Base-by-base conservation (phyloP, 2,113 vertebrate genomes). In the Calonectris borealis region DNA sequence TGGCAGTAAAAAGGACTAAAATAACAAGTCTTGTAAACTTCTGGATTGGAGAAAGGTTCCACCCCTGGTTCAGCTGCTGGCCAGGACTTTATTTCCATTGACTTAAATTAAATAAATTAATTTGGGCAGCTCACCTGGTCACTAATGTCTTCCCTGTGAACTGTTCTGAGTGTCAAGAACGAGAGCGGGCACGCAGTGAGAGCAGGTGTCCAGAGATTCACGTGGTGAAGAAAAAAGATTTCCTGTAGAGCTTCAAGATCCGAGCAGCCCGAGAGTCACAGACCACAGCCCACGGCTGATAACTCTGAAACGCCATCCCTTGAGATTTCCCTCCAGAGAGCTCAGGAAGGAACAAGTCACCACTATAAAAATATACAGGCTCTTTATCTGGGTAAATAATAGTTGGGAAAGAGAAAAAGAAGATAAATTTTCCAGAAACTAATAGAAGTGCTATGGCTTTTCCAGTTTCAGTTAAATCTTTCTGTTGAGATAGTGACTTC, bases 131-230 rank as follows among this genome's bases (percentile, higher is more conserved):
- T 83, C 80, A 57, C 42, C 72, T 86, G 72, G 32, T 29, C 77
- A n/a, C 29, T 75, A 7, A 48, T 38, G 57, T 38, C 58, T 80
- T 32, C 19, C 32, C 61, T 38, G 32, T 25, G 52, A 29, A 9
- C 29, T 60, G 57, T 19, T 51, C 72, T 16, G 36, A 27, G 49
- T 13, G 44, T 10, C 40, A 69, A 16, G 32, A 48, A 32, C 1
- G 22, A 16, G 42, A 79, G 54, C 5, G 5, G 36, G 19, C 25
- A 27, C 0, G 0, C 20, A 13, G 25, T 9, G 29, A 49, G 7
- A 22, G 24, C 76, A 62, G 36, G 16, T 25, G 55, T 13, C 25
- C 40, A 25, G 55, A 62, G 58, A 40, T 4, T 22, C n/a, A 11
- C 0, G 0, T 34, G 22, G 16, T 20, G 61, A 66, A 68, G 57